Evolutionary conservation across 2,113 vertebrate species (phyloP).

Genomic region (Vicugna pacos): DNA sequence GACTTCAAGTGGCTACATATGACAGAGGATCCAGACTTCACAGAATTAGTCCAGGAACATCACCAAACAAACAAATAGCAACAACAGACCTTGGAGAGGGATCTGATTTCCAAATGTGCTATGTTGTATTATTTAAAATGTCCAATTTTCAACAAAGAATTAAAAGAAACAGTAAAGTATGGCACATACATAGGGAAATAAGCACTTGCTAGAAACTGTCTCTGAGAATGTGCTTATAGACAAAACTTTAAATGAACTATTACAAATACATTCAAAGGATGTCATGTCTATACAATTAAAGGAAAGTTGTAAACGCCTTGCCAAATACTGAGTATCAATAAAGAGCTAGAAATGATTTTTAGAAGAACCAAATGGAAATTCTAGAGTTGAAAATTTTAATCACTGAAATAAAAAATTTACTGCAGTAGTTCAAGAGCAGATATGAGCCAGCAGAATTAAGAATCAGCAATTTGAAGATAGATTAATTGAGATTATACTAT

Average conservation of each 20-base stretch:
- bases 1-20: background rate
- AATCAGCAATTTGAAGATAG: conserved; percentile 37
- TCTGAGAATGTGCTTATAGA: conserved; percentile 2
- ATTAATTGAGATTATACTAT: conserved; percentile 10
- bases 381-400: conserved; percentile 46
- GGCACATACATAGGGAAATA: background rate
- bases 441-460: background rate
- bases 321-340: conserved; percentile 38
- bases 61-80: conserved; percentile 41
- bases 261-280: conserved; percentile 41
- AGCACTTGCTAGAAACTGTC: conserved; percentile 15
- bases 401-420: conserved; percentile 48
- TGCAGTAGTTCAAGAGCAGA: background rate
- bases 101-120: conserved; percentile 41
- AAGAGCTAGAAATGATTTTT: conserved; percentile 37
- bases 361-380: conserved; percentile 53
- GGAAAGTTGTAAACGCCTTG: background rate
- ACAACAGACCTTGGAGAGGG: background rate
- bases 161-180: background rate
- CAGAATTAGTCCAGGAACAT: conserved; percentile 28
- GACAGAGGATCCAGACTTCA: conserved; percentile 16
- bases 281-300: conserved; percentile 27
- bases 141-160: conserved; percentile 47
- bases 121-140: conserved; percentile 36
- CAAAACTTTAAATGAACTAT: conserved; percentile 45